Base-by-base conservation (phyloP, 2,888 invertebrate genomes). In the Taphrorychus bicolor region DNA sequence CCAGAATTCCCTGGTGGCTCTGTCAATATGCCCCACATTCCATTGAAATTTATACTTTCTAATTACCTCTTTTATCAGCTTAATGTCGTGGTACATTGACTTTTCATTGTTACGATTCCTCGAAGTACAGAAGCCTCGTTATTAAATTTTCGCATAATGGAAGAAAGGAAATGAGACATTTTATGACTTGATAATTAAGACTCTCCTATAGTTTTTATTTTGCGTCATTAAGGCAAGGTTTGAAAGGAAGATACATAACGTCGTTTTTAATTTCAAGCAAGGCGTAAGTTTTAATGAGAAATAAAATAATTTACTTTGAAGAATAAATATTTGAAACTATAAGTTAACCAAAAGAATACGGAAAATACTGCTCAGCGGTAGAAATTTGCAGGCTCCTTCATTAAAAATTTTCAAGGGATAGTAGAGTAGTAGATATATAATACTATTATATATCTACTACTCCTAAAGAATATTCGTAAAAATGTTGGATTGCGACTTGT, bases 11-110 rank as follows among this genome's bases (percentile, higher is more conserved):
- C 54, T 17, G 22, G 23, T 54, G 54, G 21, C 16, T 54, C n/a
- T 14, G 7, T 18, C 23, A 32, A 24, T 54, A 54, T 32, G 60
- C 22, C 52, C 62, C 45, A 53, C 41, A 62, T 56, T 54, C 48
- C 49, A 54, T 62, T n/a, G 53, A 56, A 56, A 61, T 49, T 60
- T 66, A 57, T 49, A 54, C 56, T 60, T 60, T 57, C 40, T 57
- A 57, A 61, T 66, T 66, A 57, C 48, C 52, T 45, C 24, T 45
- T 60, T 60, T 61, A 66, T 66, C 53, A 61, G 51, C 22, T 61
- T 53, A 61, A 57, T 52, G 66, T 41, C 17, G 57, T 19, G 23
- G n/a, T 54, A 32, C 54, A 54, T 54, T 16, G 54, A 21, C 19
- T 51, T 51, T n/a, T 22, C 21, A 19, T 21, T 51, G 45, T 45